Conservation (phyloP, 1,140 invertebrate genomes). For the Metopolophium dirhodum region DNA sequence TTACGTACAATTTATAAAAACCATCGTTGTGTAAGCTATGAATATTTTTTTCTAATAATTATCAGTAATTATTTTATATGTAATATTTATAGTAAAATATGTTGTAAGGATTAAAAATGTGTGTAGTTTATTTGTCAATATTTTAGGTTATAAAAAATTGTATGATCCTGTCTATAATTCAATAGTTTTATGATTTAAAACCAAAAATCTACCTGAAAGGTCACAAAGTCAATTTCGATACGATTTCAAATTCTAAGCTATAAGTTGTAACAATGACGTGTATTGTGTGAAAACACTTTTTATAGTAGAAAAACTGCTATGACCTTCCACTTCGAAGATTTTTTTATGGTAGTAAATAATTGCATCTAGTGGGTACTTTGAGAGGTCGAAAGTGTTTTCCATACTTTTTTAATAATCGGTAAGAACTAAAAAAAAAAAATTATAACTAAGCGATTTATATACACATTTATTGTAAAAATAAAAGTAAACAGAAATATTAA, state of each 20-base stretch:
- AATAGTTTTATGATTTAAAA: not conserved
- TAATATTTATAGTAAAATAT: no score
- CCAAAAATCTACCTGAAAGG: not conserved
- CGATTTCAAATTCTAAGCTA: not conserved
- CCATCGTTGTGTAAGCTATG: no score
- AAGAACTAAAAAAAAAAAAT: no score
- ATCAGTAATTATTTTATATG: no score
- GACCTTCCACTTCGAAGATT: not conserved
- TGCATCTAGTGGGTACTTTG: not conserved
- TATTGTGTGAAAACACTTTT: not conserved
- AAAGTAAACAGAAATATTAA: not conserved
- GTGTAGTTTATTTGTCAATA: not conserved
- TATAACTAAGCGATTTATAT: not conserved
- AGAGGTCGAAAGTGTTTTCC: not conserved
- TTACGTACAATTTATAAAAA: no score
- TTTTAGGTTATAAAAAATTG: not conserved
- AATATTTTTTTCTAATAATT: no score
- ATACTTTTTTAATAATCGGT: no score
- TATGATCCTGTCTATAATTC: not conserved
- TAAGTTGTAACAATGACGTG: not conserved
- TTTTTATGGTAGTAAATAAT: not conserved
- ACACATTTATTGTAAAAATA: not conserved
- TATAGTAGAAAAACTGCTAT: not conserved
- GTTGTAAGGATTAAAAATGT: no score
- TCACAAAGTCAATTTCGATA: not conserved